These are phyloP conservation scores for Glaucopsyche alexis DNA, from an alignment of 2,888 invertebrate genomes.

Conservation along the genomic window DNA sequence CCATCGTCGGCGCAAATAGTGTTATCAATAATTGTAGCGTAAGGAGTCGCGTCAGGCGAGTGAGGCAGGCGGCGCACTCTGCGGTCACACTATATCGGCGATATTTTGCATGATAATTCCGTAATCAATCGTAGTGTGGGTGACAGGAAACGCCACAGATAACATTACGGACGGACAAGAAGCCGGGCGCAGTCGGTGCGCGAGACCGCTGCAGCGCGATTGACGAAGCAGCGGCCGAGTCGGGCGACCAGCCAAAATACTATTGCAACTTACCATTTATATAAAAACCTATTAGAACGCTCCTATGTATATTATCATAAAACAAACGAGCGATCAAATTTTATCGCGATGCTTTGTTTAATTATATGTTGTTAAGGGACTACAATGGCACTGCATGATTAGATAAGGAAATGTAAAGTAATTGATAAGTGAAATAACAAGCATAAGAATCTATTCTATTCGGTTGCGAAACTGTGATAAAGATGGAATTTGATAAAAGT, in stretches of 20 bases:
- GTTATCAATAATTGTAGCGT: slow-evolving; percentile 44
- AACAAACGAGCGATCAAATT: slow-evolving; percentile 33
- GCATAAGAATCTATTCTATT: slow-evolving; percentile 7
- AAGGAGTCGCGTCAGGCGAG: slow-evolving; percentile 41
- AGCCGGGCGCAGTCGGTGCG: slow-evolving; percentile 14
- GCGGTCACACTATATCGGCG: slow-evolving; percentile 43
- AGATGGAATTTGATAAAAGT: slow-evolving; percentile 4
- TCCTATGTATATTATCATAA: slow-evolving; percentile 10
- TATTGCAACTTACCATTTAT: slow-evolving; percentile 36
- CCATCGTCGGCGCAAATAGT: slow-evolving; percentile 42
- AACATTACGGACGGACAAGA: slow-evolving; percentile 37
- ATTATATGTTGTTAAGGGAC: slow-evolving; percentile 38
- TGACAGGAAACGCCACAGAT: slow-evolving; percentile 42
- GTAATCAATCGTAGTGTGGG: slow-evolving; percentile 43
- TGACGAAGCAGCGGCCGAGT: slow-evolving; percentile 33
- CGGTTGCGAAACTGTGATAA: slow-evolving; percentile 12
- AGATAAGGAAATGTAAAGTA: slow-evolving; percentile 38
- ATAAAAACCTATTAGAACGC: slow-evolving; percentile 11
- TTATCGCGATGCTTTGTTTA: slow-evolving; percentile 38
- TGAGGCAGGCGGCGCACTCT: slow-evolving; percentile 34
- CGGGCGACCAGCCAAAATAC: slow-evolving; percentile 43
- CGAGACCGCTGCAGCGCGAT: slow-evolving; percentile 33
- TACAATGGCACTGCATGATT: slow-evolving; percentile 36
- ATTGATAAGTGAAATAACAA: slow-evolving; percentile 26
- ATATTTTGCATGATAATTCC: slow-evolving; percentile 46